These are phyloP conservation scores for Lithobates sylvaticus DNA, from an alignment of 2,797 vertebrate species.

Conservation along the genomic window DNA sequence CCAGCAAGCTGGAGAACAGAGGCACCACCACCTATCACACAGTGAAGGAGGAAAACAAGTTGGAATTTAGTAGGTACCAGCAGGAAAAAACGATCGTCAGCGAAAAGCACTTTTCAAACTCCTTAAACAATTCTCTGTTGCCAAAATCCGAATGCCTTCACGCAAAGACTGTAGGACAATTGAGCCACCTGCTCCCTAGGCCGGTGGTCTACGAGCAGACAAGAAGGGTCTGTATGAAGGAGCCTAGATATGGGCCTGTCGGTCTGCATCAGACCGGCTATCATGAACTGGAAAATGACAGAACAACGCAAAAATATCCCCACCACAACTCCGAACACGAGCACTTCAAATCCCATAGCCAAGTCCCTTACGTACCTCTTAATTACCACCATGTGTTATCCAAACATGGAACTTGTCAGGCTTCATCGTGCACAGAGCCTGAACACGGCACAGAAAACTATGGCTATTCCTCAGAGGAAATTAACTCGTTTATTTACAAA, in stretches of 20 bases:
- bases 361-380: slow-evolving; percentile 84
- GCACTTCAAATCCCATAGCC: slow-evolving; percentile 72
- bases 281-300: slow-evolving; percentile 66
- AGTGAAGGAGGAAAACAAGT: slow-evolving; percentile 75
- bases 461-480: slow-evolving; percentile 73
- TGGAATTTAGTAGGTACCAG: slow-evolving; percentile 70
- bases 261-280: slow-evolving; percentile 61
- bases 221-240: slow-evolving; percentile 78
- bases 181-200: slow-evolving; percentile 77
- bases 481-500: slow-evolving; percentile 74
- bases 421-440: slow-evolving; percentile 71
- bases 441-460: slow-evolving; percentile 74
- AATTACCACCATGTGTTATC: slow-evolving; percentile 88
- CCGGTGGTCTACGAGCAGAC: slow-evolving; percentile 80
- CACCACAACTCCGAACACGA: slow-evolving; percentile 71
- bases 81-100: slow-evolving; percentile 65
- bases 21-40: slow-evolving; percentile 66
- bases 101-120: slow-evolving; percentile 67
- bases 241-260: slow-evolving; percentile 72
- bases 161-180: slow-evolving; percentile 71
- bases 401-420: slow-evolving; percentile 80
- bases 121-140: slow-evolving; percentile 71
- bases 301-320: slow-evolving; percentile 64
- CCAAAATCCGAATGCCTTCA: slow-evolving; percentile 78
- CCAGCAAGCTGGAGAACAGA: slow-evolving; percentile 68